These are phyloP conservation scores for Drosophila orosa DNA, from an alignment of 1,140 invertebrate species.

Conservation along the genomic window DNA sequence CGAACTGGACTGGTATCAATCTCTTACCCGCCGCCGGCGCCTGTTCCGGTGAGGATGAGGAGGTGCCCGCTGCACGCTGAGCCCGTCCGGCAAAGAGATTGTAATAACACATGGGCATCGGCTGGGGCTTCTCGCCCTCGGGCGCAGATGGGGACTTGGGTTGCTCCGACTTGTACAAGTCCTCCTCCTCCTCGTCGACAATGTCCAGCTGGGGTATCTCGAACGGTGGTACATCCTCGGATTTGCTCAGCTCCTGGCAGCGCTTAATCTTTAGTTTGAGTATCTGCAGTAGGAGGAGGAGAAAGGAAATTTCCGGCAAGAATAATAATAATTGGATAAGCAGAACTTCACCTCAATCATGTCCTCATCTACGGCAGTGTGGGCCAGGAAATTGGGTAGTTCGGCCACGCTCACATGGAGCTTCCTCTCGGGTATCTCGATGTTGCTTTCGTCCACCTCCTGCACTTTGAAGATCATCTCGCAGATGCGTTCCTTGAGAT, in stretches of 20 bases:
- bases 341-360: conserved; percentile 64
- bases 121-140: conserved; percentile 79
- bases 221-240: conserved; percentile 56
- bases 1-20: conserved; percentile 8
- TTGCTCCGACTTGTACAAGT: conserved; percentile 49
- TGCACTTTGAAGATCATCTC: conserved; percentile 84
- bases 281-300: conserved; percentile 43
- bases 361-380: conserved; percentile 73
- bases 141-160: conserved; percentile 63
- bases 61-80: conserved; percentile 72
- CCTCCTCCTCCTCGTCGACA: conserved; percentile 70
- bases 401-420: conserved; percentile 67
- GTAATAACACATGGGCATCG: conserved; percentile 83
- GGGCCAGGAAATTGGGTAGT: conserved; percentile 68
- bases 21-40: conserved; percentile 76
- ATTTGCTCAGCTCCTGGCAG: conserved; percentile 75
- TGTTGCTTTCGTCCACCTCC: conserved; percentile 81
- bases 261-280: conserved; percentile 76
- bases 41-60: conserved; percentile 81
- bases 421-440: conserved; percentile 62
- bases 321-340: neutral
- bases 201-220: conserved; percentile 72
- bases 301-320: no score
- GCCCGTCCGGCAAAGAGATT: conserved; percentile 79
- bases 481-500: conserved; percentile 85